Percentiles rank a stretch among this genome's conserved stretches.
Conservation (phyloP, 2,888 invertebrate species). For the Lasioglossum zephyrum region DNA sequence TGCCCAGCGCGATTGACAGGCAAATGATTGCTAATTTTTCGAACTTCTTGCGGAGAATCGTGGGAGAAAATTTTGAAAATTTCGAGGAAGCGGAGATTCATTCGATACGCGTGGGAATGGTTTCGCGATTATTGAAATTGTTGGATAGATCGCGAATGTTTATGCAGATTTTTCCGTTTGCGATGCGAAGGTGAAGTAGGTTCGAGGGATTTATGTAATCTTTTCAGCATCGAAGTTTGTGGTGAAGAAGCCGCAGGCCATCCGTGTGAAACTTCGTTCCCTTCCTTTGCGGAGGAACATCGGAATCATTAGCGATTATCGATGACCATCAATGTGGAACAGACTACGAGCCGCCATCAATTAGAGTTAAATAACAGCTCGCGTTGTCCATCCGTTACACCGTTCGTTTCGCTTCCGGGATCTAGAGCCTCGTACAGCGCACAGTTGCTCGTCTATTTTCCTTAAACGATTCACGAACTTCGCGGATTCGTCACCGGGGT, state of each 20-base stretch:
- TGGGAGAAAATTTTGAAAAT: too few species aligned
- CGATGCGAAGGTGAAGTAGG: too few species aligned
- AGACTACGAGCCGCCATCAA: slow-evolving; percentile 65
- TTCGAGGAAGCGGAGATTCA: too few species aligned
- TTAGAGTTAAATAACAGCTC: slow-evolving; percentile 68
- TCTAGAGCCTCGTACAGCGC: slow-evolving; percentile 5
- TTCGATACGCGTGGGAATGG: too few species aligned
- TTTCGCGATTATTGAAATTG: neutral
- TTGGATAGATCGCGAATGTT: neutral
- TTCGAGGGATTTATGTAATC: neutral
- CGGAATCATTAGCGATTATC: slow-evolving; percentile 72
- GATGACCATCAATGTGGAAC: slow-evolving; percentile 71
- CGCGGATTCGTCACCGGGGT: neutral
- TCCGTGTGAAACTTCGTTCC: slow-evolving; percentile 21
- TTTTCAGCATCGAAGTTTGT: neutral
- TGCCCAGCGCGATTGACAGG: neutral
- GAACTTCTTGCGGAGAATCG: too few species aligned
- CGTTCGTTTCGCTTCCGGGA: slow-evolving; percentile 59
- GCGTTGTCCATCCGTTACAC: slow-evolving; percentile 60
- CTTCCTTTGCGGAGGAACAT: slow-evolving; percentile 56
- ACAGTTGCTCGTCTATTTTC: neutral
- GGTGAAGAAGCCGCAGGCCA: neutral
- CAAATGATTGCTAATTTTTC: neutral
- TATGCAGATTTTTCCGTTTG: neutral
- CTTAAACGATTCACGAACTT: neutral